phyloP scores from a whole-genome alignment of 2,888 invertebrate species.

The Rhimphoctona megacephalus region DNA sequence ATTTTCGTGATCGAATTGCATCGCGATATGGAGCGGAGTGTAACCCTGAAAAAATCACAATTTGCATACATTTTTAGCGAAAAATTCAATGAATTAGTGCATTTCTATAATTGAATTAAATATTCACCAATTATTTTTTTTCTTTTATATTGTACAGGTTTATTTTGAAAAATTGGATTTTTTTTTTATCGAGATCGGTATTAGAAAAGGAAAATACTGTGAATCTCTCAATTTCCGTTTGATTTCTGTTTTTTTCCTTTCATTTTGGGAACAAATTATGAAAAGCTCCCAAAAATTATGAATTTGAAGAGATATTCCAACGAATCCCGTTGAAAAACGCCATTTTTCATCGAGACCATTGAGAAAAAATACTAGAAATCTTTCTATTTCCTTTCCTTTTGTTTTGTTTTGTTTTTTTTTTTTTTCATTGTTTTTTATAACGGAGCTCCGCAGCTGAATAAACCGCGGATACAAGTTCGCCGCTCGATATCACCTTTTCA shows the following conservation, averaged over 20 bases:
- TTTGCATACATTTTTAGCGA: not conserved
- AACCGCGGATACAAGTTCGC: slow-evolving; percentile 40
- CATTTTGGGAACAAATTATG: not conserved
- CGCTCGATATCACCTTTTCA: slow-evolving; percentile 61
- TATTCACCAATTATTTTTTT: no score
- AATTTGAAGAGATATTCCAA: not conserved
- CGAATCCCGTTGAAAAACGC: not conserved
- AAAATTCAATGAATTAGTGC: no score
- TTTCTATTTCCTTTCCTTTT: not conserved
- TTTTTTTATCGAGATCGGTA: no score
- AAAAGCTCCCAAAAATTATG: not conserved
- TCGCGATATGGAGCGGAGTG: slow-evolving; percentile 96
- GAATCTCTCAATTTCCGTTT: no score
- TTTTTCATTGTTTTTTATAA: slow-evolving; percentile 22
- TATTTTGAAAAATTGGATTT: not conserved
- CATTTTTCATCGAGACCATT: not conserved
- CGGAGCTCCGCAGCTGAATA: slow-evolving; percentile 43
- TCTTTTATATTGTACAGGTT: no score
- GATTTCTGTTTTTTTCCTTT: no score
- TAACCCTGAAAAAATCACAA: slow-evolving; percentile 90
- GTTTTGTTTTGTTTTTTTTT: not conserved
- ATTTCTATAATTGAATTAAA: no score
- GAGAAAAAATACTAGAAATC: slow-evolving; percentile 54
- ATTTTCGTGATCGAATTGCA: slow-evolving; percentile 95
- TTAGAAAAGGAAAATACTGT: no score